phyloP scores from a whole-genome alignment of 2,888 invertebrate genomes.

The Phengaris alcon region DNA sequence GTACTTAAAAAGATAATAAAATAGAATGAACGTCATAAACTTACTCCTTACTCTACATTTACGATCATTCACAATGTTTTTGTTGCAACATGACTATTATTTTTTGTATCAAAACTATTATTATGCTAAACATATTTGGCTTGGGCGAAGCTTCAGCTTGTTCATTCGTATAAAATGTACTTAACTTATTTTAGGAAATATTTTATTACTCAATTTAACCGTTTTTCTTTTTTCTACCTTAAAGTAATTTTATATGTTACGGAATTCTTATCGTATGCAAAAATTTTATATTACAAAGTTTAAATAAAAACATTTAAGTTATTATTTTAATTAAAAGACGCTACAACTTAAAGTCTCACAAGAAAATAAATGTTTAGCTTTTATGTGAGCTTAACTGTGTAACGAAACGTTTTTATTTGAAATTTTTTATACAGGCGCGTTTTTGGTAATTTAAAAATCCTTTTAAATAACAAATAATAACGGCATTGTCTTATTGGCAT shows the following conservation, averaged over 20 bases:
- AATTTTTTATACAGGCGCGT: not conserved
- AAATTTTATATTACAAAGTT: too few relatives aligned
- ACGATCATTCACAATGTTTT: not conserved
- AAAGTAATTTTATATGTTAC: too few relatives aligned
- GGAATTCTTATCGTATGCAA: too few relatives aligned
- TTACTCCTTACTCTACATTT: constrained; percentile 4
- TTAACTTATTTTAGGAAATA: not conserved
- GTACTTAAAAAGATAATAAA: not conserved
- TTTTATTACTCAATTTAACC: not conserved
- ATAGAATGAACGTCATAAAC: constrained; percentile 10
- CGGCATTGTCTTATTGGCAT: too few relatives aligned
- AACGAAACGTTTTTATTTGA: not conserved
- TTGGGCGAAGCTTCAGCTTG: not conserved
- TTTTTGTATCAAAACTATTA: not conserved
- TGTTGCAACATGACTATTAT: not conserved
- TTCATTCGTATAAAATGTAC: not conserved
- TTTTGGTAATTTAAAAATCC: not conserved
- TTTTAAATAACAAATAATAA: too few relatives aligned
- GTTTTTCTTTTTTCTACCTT: not conserved
- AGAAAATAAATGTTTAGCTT: not conserved
- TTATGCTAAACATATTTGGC: not conserved
- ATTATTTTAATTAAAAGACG: too few relatives aligned
- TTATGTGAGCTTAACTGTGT: not conserved
- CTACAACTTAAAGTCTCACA: too few relatives aligned
- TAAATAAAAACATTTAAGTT: too few relatives aligned